Evolutionary conservation across 2,888 invertebrate genomes (phyloP).

Genomic region (Antheraea yamamai): DNA sequence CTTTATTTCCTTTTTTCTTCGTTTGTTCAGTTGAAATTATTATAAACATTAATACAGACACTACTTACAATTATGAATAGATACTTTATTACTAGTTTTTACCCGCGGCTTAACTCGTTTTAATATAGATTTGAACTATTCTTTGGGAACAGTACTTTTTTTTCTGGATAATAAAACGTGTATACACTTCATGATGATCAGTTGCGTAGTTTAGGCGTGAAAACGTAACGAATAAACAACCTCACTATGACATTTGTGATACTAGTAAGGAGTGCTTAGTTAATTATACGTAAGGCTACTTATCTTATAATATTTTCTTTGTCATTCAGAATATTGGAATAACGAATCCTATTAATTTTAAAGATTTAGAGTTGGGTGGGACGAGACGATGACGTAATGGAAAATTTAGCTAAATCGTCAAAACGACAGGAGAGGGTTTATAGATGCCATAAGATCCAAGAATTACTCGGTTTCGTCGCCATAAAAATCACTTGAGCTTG

Average conservation of each 20-base stretch:
- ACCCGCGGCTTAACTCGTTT: too few relatives aligned
- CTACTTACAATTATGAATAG: background rate
- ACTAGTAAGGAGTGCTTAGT: background rate
- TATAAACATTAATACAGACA: background rate
- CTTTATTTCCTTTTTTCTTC: background rate
- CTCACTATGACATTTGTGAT: background rate
- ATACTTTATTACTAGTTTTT: too few relatives aligned
- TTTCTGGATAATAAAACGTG: too few relatives aligned
- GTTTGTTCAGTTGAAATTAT: background rate
- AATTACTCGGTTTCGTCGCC: constrained; percentile 62
- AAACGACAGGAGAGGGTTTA: constrained; percentile 69
- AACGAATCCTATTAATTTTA: constrained; percentile 71
- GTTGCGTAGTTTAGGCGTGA: too few relatives aligned
- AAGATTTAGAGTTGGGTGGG: constrained; percentile 58
- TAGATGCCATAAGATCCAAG: constrained; percentile 72
- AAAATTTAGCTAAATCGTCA: constrained; percentile 73
- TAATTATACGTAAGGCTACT: background rate
- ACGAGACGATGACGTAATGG: constrained; percentile 40
- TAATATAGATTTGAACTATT: too few relatives aligned
- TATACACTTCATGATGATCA: too few relatives aligned
- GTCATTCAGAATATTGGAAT: constrained; percentile 68
- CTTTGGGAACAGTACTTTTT: too few relatives aligned
- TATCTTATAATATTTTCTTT: constrained; percentile 52
- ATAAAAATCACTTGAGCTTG: constrained; percentile 70
- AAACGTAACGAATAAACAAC: too few relatives aligned